These are phyloP conservation scores for Acrobasis suavella DNA, from an alignment of 2,888 invertebrate species.

Conservation along the genomic window DNA sequence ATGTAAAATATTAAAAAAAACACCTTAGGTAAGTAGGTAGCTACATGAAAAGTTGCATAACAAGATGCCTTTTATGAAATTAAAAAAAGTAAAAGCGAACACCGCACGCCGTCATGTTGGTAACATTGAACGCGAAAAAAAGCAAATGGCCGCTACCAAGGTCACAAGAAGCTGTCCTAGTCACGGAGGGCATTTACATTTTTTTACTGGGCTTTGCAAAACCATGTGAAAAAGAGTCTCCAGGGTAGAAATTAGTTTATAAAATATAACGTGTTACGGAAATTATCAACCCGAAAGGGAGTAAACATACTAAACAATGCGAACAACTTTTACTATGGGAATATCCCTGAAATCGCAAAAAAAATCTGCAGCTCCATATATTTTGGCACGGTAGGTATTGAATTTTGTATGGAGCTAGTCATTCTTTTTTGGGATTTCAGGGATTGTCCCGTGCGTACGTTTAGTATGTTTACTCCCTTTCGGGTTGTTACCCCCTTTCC, in stretches of 20 bases:
- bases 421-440: too few species aligned
- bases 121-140: slow-evolving; percentile 79
- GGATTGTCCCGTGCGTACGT: too few species aligned
- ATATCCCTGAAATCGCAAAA: too few species aligned
- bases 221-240: slow-evolving; percentile 42
- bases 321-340: too few species aligned
- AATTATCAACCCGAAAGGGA: too few species aligned
- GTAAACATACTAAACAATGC: too few species aligned
- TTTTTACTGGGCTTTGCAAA: slow-evolving; percentile 57
- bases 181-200: slow-evolving; percentile 77
- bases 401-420: too few species aligned
- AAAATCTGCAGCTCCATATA: too few species aligned
- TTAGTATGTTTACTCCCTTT: too few species aligned
- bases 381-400: too few species aligned
- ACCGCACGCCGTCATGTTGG: slow-evolving; percentile 70
- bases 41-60: slow-evolving; percentile 63
- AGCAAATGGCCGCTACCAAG: slow-evolving; percentile 77
- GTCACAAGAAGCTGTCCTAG: slow-evolving; percentile 80
- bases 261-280: too few species aligned
- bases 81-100: slow-evolving; percentile 61
- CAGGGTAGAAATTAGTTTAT: not conserved
- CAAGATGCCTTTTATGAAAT: slow-evolving; percentile 63
- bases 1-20: not conserved
- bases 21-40: slow-evolving; percentile 28
- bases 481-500: too few species aligned